These are phyloP conservation scores for Sula dactylatra DNA, from an alignment of 2,113 vertebrate species.

Conservation along the genomic window DNA sequence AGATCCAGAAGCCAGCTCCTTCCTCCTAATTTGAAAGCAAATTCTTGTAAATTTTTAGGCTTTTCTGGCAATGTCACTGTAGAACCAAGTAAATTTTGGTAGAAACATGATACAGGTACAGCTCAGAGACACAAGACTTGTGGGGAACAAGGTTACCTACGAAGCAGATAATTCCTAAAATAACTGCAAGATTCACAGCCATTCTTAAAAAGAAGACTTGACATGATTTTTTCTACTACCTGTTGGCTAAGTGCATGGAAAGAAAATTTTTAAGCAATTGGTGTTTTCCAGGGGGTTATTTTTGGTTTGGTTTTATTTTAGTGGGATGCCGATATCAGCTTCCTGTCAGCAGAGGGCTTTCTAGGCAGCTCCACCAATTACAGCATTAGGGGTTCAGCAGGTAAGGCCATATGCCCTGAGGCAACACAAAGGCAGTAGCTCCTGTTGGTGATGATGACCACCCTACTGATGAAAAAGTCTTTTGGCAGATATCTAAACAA, in stretches of 20 bases:
- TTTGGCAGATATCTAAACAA: neutral
- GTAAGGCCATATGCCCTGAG: neutral
- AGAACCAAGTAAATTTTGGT: neutral
- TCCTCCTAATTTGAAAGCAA: neutral
- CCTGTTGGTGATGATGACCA: neutral
- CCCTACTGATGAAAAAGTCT: neutral
- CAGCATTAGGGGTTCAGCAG: neutral
- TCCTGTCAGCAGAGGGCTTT: neutral
- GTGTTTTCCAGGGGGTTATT: neutral
- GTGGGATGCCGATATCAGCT: neutral
- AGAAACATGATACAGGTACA: neutral
- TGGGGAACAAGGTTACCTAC: neutral
- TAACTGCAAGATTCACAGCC: neutral
- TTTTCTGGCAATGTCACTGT: neutral
- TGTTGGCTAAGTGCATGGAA: neutral
- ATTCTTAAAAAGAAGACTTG: neutral
- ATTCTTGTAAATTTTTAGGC: neutral
- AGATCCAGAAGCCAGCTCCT: neutral
- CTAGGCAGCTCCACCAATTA: neutral
- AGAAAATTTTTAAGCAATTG: neutral
- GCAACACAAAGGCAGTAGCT: neutral
- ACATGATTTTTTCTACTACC: neutral
- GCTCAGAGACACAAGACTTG: neutral
- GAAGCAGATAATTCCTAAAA: neutral
- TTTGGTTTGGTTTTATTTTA: neutral